phyloP scores from a whole-genome alignment of 1,140 invertebrate species.

The Papilio helenus region DNA sequence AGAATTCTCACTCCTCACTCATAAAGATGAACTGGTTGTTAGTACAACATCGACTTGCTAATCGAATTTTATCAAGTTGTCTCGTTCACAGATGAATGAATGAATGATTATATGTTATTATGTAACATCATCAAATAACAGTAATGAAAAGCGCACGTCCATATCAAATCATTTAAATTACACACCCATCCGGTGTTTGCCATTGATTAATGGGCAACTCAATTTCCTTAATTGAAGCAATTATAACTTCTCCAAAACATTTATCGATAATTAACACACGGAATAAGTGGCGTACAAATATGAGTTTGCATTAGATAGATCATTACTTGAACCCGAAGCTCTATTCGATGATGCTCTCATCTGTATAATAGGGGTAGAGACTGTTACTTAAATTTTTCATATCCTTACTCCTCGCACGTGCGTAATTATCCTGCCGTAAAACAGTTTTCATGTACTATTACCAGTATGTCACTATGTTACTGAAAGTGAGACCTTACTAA shows the following conservation, averaged over 20 bases:
- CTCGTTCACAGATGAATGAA: constrained; percentile 1
- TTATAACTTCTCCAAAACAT: constrained; percentile 35
- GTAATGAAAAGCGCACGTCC: constrained; percentile 13
- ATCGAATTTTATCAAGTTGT: background rate
- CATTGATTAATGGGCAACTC: constrained; percentile 33
- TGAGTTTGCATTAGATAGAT: constrained; percentile 47
- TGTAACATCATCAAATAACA: constrained; percentile 16
- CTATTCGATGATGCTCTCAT: no score
- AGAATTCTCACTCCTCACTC: no score
- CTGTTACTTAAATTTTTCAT: no score
- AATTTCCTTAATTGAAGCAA: constrained; percentile 27
- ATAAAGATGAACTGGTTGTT: background rate
- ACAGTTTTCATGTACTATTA: background rate
- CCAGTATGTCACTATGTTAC: constrained; percentile 62
- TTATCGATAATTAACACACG: constrained; percentile 35
- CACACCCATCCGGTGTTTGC: constrained; percentile 27
- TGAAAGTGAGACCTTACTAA: constrained; percentile 67
- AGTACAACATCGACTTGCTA: background rate
- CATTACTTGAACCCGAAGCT: background rate
- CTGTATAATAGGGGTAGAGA: no score
- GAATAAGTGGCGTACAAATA: background rate
- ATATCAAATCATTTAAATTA: constrained; percentile 30
- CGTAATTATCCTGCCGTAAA: no score
- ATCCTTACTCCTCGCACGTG: no score
- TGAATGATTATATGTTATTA: constrained; percentile 21